Conservation (phyloP, 2,113 vertebrate genomes). For the Triplophysa tibetana region DNA sequence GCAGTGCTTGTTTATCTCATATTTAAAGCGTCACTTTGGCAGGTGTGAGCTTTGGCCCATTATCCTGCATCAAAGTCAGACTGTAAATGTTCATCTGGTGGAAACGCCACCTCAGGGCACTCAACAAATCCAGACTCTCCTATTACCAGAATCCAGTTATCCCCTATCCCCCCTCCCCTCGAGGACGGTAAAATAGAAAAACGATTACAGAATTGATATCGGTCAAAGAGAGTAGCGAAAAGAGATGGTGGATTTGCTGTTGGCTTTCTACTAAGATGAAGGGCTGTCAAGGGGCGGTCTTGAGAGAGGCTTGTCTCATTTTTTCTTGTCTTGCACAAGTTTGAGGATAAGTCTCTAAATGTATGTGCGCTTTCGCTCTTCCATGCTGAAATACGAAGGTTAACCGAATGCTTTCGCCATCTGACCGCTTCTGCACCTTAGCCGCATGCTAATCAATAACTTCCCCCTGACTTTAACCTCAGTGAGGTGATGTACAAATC, state of each 20-base stretch:
- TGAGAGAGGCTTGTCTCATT: not conserved
- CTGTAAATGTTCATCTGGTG: slow-evolving; percentile 32
- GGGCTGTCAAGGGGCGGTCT: not conserved
- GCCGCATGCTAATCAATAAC: not conserved
- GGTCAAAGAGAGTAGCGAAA: slow-evolving; percentile 11
- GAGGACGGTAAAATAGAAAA: slow-evolving; percentile 8
- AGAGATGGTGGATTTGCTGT: not conserved
- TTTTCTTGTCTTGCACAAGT: not conserved
- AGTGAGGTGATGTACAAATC: not conserved
- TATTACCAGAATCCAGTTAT: slow-evolving; percentile 16
- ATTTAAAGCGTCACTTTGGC: not conserved
- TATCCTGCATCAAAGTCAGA: slow-evolving; percentile 9
- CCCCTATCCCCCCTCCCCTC: not conserved
- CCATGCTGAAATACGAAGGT: slow-evolving; percentile 21
- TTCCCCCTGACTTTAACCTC: not conserved
- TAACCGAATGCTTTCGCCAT: slow-evolving; percentile 1
- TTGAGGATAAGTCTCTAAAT: not conserved
- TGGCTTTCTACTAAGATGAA: not conserved
- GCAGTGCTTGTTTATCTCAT: not conserved
- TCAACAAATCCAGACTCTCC: not conserved
- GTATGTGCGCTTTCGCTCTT: slow-evolving; percentile 26
- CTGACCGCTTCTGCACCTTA: not conserved
- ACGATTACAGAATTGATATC: slow-evolving; percentile 28
- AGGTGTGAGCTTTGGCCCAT: not conserved
- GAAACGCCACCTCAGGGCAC: not conserved